phyloP scores from a whole-genome alignment of 2,888 invertebrate species.

The Pterobdella sp. region DNA sequence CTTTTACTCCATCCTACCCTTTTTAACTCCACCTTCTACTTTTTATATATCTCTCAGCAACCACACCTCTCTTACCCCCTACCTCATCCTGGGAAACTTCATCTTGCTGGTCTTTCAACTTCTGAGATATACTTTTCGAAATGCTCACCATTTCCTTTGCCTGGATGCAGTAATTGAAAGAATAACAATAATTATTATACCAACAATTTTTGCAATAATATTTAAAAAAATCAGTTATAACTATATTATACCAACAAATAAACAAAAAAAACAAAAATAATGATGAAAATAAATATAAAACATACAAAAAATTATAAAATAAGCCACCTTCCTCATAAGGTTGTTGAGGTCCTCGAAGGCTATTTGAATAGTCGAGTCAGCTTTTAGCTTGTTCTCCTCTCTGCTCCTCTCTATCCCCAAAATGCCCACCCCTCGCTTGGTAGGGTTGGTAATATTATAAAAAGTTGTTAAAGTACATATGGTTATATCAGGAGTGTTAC shows the following conservation, averaged over 20 bases:
- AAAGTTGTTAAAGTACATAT: too few species aligned
- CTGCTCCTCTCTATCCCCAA: conserved; percentile 88
- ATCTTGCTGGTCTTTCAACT: conserved; percentile 86
- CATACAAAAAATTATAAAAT: neutral
- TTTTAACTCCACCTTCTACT: neutral
- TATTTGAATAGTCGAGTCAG: conserved; percentile 78
- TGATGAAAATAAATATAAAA: neutral
- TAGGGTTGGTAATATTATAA: neutral
- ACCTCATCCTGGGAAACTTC: conserved; percentile 85
- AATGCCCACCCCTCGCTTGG: conserved; percentile 61
- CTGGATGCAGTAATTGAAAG: conserved; percentile 38
- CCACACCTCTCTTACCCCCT: conserved; percentile 11
- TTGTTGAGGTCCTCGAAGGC: conserved; percentile 92
- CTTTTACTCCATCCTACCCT: neutral
- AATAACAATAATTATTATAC: neutral
- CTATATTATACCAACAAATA: neutral
- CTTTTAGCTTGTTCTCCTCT: conserved; percentile 79
- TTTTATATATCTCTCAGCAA: neutral
- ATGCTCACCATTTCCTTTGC: conserved; percentile 94
- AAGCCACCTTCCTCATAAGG: conserved; percentile 70
- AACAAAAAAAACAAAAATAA: neutral
- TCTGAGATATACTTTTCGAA: conserved; percentile 81
- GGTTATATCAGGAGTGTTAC: too few species aligned
- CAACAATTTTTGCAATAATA: neutral
- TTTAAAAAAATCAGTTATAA: neutral